A percentile compares a stretch with the other conserved stretches of the same genome.
Evolutionary conservation across 2,888 invertebrate genomes (phyloP).

Genomic region (Agrotis puta): DNA sequence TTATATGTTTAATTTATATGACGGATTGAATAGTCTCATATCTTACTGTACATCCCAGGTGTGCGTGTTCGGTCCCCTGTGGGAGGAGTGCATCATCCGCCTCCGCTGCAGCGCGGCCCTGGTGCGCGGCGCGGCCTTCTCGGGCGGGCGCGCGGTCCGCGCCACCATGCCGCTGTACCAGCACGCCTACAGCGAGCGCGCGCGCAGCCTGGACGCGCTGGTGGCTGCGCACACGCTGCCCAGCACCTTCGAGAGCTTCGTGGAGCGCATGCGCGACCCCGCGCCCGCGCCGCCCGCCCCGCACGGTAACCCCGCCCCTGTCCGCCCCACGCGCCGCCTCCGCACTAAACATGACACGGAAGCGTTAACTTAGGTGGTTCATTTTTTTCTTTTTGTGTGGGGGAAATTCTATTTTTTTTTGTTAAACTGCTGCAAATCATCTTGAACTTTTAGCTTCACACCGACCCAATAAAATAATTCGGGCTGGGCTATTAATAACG

Average conservation of each 20-base stretch:
- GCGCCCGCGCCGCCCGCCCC: slow-evolving; percentile 57
- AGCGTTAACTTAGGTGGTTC: slow-evolving; percentile 46
- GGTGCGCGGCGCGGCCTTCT: slow-evolving; percentile 96
- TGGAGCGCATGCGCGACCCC: slow-evolving; percentile 83
- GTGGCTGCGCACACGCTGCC: slow-evolving; percentile 96
- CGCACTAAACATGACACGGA: slow-evolving; percentile 48
- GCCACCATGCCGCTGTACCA: slow-evolving; percentile 97
- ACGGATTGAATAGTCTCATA: neutral
- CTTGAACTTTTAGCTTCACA: slow-evolving; percentile 19
- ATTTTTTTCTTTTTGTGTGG: slow-evolving; percentile 37
- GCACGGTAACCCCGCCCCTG: slow-evolving; percentile 56
- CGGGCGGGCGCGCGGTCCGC: slow-evolving; percentile 97
- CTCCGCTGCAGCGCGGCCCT: slow-evolving; percentile 94
- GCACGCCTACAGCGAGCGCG: slow-evolving; percentile 98
- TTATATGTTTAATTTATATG: neutral
- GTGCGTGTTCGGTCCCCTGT: slow-evolving; percentile 98
- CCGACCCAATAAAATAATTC: neutral
- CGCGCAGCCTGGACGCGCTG: slow-evolving; percentile 95
- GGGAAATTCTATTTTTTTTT: neutral
- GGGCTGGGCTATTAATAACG: slow-evolving; percentile 12
- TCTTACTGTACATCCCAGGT: slow-evolving; percentile 89
- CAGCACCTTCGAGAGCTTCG: slow-evolving; percentile 97
- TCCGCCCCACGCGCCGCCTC: slow-evolving; percentile 41
- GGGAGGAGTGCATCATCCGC: slow-evolving; percentile 95
- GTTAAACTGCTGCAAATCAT: slow-evolving; percentile 18